Evolutionary conservation across 2,797 vertebrate genomes (phyloP), one percentile per base, ranked within the genome.

Genomic region (Chanos chanos): DNA sequence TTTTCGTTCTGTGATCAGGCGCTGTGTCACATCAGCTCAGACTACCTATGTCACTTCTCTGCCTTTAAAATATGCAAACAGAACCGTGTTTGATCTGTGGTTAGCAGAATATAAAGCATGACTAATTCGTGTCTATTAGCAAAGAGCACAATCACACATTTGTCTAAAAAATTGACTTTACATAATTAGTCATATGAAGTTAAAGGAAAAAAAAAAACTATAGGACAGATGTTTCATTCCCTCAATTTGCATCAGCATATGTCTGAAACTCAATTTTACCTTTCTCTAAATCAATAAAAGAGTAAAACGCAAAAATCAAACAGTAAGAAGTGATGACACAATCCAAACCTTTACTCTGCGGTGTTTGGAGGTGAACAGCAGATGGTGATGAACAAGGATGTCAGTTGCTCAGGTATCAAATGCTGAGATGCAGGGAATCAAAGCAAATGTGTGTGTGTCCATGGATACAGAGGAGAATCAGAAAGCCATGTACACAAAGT

Each of bases 181-280:
- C n/a, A n/a, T 56, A 44, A 24, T 12, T 59, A 31, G 64, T 50
- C 30, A 33, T 28, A 43, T 13, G 31, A 48, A 49, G 48, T 48
- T 52, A 51, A 43, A 33, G 37, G 37, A 40, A 36, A 28, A 24
- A 31, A 53, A 31, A 44, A 58, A 57, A 57, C 45, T 34, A 62
- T 62, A 25, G 34, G 25, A 45, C 21, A 25, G 37, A 48, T 40
- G 52, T 39, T 31, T 56, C 30, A 15, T 10, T 41, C 13, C 10
- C 37, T 55, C 45, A 30, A 12, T 37, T 21, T 21, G 21, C 47
- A 62, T 44, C 34, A 48, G 34, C 22, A 39, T 44, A 40, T 7
- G 2, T 53, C 44, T 10, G 24, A 53, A 65, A 65, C 44, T 41
- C 16, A 22, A 2, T 9, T 12, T 33, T 5, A 43, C 43, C 36